Base-by-base conservation (phyloP, 2,113 vertebrate genomes). In the Heloderma charlesbogerti region DNA sequence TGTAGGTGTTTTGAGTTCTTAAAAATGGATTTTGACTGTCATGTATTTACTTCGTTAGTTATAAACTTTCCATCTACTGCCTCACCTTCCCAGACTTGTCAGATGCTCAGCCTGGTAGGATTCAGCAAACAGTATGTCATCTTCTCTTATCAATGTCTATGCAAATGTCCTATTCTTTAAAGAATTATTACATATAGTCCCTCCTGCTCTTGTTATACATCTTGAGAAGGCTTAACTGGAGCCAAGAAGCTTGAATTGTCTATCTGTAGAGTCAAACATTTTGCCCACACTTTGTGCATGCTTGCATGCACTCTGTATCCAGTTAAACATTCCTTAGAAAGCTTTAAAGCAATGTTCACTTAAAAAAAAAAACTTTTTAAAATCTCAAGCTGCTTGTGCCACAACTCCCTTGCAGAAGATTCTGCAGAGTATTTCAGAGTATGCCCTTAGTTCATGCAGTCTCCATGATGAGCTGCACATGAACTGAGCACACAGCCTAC, bases 91-190 rank as follows among this genome's bases (percentile, higher is more conserved):
- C 67, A 54, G 48, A 60, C 15, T 88, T 88, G 72, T 87, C 85
- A 72, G 80, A 90, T 90, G 48, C 22, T 84, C 72, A 89, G 27
- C 72, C 82, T 86, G 74, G 43, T 79, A 92, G 74, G 74, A 86
- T 81, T 91, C 81, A 85, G 87, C 87, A 88, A 91, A 79, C 71
- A 69, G 80, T 77, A 88, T 84, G 71, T 88, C 90, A 84, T 88
- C 81, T 88, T 84, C 82, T 90, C 69, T 91, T 78, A 89, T 83
- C 51, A 74, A 43, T 74, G 77, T 75, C 79, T 86, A 69, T 90
- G 71, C n/a, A 89, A 87, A 69, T 92, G 69, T 51, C 71, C 71
- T 87, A 34, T n/a, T 82, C 29, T 85, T 69, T 60, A 84, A 84
- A 51, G 8, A 80, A 37, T 48, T 15, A 37, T 67, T 40, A 48